Base-by-base conservation (phyloP, 2,113 vertebrate species). In the Esox niger region DNA sequence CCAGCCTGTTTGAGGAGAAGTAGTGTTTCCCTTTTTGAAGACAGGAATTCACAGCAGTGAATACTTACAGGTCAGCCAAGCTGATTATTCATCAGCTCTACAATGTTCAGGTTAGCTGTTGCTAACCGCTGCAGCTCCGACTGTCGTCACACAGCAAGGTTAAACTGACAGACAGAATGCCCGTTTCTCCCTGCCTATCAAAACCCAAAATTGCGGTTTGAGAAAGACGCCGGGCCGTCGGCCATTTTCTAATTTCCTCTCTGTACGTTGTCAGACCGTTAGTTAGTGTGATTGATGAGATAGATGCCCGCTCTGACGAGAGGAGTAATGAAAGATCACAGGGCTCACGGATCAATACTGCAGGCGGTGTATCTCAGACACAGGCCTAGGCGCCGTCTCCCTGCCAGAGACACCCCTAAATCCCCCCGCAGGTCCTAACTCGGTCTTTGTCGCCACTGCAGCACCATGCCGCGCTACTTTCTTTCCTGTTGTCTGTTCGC, bases 281-380 rank as follows among this genome's bases (percentile, higher is more conserved):
- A 0, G 0, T 6, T 60, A 29, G 1, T 43, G 65, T 6, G 29
- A 61, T 61, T 61, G 59, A 61, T 32, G 31, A 61, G 29, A 32
- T 6, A 61, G 29, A 32, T 6, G 58, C 15, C 21, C 8, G 59
- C 20, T 32, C 23, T 33, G 59, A n/a, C 30, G 31, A 23, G 59
- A 21, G 71, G 70, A 60, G 70, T 81, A 78, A 83, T 87, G 79
- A 82, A 82, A 81, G 79, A 76, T 81, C 71, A 75, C 69, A 75
- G 56, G 82, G 79, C 79, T 84, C 79, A 76, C 62, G 63, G 73
- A 75, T 78, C 49, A 68, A 82, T 79, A 62, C 17, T 10, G 11
- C 35, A 43, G 35, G 35, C 58, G 68, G 67, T 62, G 62, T 71
- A 65, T 82, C 64, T 76, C 68, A 13, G 70, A 66, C 69, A 57